Evolutionary conservation across 2,113 vertebrate genomes (phyloP), one percentile per base, ranked within the genome.

Genomic region (Athene noctua): DNA sequence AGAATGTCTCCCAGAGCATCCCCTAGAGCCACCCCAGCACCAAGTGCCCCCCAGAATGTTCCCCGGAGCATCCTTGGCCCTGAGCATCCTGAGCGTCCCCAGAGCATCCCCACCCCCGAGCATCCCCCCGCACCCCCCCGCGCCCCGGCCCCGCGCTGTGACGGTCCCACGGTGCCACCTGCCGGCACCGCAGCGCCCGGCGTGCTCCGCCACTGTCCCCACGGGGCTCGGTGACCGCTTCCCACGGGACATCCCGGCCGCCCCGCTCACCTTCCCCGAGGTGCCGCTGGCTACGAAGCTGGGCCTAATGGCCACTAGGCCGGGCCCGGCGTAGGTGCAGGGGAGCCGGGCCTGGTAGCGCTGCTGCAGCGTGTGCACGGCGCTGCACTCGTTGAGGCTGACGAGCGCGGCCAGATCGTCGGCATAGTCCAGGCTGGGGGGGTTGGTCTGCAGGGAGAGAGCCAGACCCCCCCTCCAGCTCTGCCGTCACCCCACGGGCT

Each of bases 391-490:
- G 2, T 99, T 99, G 82, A 99, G 97, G 25, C 96, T 98, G 92
- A 98, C 26, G 18, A 99, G 98, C 1, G 98, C 75, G 3, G 99
- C 98, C 80, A 99, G 96, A 55, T 99, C 98, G 62, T 99, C 99
- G 0, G 98, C 97, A 61, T 97, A 96, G 58, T 99, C 99, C 97
- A 98, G 97, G 86, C 98, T 98, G 5, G 98, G 40, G 0, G 99
- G 99, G 94, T 99, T 99, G 70, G 98, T 97, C 99, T 99, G 97
- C 1, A 7, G 61, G 91, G 22, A 42, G 25, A 73, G 13, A 11
- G 17, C 2, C 40, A 25, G 78, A 65, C 26, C 23, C 15, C 49
- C 5, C 22, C 34, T 66, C 1, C 10, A 81, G 66, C 42, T 51
- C 52, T 21, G 44, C 52, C 30, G 20, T 3, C 14, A 0, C 0